phyloP scores from a whole-genome alignment of 2,888 invertebrate species.

The Oasisia sp. region DNA sequence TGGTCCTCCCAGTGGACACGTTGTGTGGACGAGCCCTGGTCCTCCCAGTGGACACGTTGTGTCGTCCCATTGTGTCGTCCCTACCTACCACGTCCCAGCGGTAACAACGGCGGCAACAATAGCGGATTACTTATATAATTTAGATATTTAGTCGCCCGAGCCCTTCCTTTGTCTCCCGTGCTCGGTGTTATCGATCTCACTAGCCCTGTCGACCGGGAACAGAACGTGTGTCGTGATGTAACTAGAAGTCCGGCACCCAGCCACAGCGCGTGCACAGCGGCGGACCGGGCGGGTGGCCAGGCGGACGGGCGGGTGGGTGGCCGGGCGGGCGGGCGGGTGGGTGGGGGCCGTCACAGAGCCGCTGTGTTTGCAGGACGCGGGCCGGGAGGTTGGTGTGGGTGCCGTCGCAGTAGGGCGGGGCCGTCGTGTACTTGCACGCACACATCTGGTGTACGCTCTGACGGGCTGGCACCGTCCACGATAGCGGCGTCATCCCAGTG shows the following conservation, averaged over 20 bases:
- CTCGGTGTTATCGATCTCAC: neutral
- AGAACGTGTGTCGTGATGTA: neutral
- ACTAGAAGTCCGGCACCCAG: conserved; percentile 57
- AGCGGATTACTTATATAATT: neutral
- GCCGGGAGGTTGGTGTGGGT: conserved; percentile 53
- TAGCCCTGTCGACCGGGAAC: neutral
- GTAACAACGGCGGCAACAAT: no score
- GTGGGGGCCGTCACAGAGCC: conserved; percentile 43
- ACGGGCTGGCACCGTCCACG: conserved; percentile 51
- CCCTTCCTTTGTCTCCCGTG: conserved; percentile 39
- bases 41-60: no score
- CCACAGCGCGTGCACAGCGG: conserved; percentile 58
- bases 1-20: no score
- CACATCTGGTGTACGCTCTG: conserved; percentile 52
- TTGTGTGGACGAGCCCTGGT: no score
- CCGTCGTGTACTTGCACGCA: conserved; percentile 57
- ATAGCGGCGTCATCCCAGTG: conserved; percentile 53
- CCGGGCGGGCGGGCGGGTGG: neutral
- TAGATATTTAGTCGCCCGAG: no score
- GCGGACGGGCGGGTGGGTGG: neutral
- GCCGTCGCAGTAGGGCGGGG: conserved; percentile 57
- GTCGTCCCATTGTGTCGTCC: no score
- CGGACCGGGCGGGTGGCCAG: conserved; percentile 24
- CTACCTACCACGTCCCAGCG: no score
- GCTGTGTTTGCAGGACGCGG: conserved; percentile 46